phyloP scores from a whole-genome alignment of 2,797 vertebrate species.

The Poeciliopsis gracilis region DNA sequence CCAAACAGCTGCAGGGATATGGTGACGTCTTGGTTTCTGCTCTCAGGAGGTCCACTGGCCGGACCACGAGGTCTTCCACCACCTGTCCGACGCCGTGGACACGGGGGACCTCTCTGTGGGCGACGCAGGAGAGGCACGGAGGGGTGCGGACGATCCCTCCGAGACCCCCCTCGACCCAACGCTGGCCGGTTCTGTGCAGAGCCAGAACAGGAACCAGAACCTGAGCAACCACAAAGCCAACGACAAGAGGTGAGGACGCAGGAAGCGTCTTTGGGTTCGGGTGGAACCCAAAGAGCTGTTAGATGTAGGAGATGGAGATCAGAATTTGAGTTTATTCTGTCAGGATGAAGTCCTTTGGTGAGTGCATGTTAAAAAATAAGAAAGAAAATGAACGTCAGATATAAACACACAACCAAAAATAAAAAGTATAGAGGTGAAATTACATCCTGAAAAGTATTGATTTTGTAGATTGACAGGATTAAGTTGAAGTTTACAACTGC shows the following conservation, averaged over 20 bases:
- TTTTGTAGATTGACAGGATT: not conserved
- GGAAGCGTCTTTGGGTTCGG: not conserved
- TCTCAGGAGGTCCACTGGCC: conserved; percentile 66
- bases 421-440: no score
- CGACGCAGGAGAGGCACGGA: conserved; percentile 59
- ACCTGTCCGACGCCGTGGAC: conserved; percentile 58
- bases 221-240: conserved; percentile 56
- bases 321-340: not conserved
- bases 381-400: not conserved
- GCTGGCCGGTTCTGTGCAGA: conserved; percentile 50
- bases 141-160: conserved; percentile 31
- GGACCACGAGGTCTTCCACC: conserved; percentile 65
- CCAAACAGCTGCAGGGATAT: not conserved
- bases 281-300: not conserved
- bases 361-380: not conserved
- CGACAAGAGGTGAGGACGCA: conserved; percentile 75
- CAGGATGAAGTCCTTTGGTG: not conserved
- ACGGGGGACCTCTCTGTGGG: conserved; percentile 69
- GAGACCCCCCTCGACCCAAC: conserved; percentile 37
- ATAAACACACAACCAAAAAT: not conserved
- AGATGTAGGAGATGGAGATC: not conserved
- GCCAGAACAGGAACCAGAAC: conserved; percentile 40
- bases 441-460: no score
- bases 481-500: not conserved
- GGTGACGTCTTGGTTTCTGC: not conserved